Base-by-base conservation (phyloP, 2,888 invertebrate genomes). In the Ethmia dodecea region DNA sequence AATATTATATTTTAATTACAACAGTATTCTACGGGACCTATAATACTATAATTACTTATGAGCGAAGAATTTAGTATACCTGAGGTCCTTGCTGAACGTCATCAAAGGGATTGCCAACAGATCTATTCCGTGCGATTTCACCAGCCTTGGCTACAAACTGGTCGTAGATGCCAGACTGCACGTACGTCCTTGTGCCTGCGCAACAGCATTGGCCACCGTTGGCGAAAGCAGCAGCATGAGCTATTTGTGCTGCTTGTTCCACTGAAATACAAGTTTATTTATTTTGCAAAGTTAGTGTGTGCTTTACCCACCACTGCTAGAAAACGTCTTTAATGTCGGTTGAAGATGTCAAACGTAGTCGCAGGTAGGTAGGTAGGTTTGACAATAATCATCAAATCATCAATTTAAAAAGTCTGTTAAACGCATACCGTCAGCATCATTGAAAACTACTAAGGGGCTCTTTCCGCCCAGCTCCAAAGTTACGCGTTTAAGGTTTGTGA, bases 381-480 rank as follows among this genome's bases (percentile, higher is more conserved):
- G 6, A 18, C 18, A 18, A 18, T 18, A 24, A 24, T 24, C 3
- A n/a, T 24, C n/a, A n/a, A n/a, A 24, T 6, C 10, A 6, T n/a
- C n/a, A 4, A 11, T 26, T 26, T 11, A 26, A 11, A 5, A 11
- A 26, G 12, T 13, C 15, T 12, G n/a, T n/a, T n/a, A n/a, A n/a
- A n/a, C n/a, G 18, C 29, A 13, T 81, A 94, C 94, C 78, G 65
- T 95, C 89, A 28, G 89, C 92, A 78, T 95, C 95, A 43, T 92
- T 90, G 60, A 94, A 94, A 9, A 97, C 87, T 10, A 97, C 93
- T 11, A 95, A 77, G 0, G 97, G 96, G 64, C 94, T 94, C 71
- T 97, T 97, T 40, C 97, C 97, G 24, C 97, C 97, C 24, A 97
- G 83, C 67, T 97, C 97, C 35, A 97, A 76, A 2, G 93, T 92